Evolutionary conservation across 2,113 vertebrate genomes (phyloP).

Genomic region (Myodes glareolus): DNA sequence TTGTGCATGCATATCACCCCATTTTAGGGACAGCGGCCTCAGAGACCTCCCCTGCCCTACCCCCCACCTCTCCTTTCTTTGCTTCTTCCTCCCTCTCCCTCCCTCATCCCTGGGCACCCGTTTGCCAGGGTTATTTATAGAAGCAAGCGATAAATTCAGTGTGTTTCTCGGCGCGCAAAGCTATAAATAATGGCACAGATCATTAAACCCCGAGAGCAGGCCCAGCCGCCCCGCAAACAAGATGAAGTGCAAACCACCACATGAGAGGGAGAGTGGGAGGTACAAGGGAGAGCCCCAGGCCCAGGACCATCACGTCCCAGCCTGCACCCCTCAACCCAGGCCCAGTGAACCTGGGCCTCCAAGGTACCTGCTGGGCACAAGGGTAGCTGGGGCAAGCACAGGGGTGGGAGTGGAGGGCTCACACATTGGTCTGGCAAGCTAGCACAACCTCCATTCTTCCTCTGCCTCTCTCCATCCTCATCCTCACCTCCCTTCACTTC

Average conservation of each 20-base stretch:
- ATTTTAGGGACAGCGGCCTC: conserved; percentile 58
- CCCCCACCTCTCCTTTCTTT: conserved; percentile 67
- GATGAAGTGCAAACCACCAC: conserved; percentile 82
- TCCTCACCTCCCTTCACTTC: background rate
- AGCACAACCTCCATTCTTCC: background rate
- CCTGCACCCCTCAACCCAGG: background rate
- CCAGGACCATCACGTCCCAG: background rate
- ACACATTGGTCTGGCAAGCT: background rate
- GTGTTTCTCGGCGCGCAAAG: conserved; percentile 83
- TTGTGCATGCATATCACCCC: conserved; percentile 33
- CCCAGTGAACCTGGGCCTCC: background rate
- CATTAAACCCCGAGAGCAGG: conserved; percentile 85
- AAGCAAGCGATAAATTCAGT: conserved; percentile 85
- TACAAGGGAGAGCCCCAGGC: conserved; percentile 22
- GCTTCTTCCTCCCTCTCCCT: conserved; percentile 58
- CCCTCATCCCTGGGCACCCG: conserved; percentile 75
- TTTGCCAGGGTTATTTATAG: conserved; percentile 84
- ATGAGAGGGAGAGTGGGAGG: conserved; percentile 70
- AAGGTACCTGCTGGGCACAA: background rate
- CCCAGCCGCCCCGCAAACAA: conserved; percentile 81
- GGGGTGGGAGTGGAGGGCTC: background rate
- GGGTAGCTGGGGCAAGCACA: background rate
- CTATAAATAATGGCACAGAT: conserved; percentile 86
- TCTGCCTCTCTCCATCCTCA: background rate
- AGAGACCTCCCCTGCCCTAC: conserved; percentile 50